phyloP scores from a whole-genome alignment of 2,797 vertebrate genomes.

The Zalophus californianus region DNA sequence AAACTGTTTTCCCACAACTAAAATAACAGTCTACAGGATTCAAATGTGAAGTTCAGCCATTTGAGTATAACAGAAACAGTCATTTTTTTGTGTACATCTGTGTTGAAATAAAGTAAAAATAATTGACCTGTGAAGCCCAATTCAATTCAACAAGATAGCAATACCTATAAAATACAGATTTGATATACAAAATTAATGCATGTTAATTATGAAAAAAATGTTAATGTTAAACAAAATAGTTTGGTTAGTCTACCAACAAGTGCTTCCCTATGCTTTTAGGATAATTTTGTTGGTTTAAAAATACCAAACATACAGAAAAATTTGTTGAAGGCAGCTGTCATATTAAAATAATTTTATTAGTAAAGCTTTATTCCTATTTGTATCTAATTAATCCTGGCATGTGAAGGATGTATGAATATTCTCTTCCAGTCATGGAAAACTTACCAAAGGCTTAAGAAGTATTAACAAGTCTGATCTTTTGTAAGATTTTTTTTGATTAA shows the following conservation, averaged over 20 bases:
- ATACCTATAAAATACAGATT: constrained; percentile 60
- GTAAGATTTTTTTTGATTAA: background rate
- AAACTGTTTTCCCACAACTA: constrained; percentile 62
- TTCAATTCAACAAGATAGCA: constrained; percentile 71
- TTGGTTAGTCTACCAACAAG: constrained; percentile 1
- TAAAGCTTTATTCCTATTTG: background rate
- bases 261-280: background rate
- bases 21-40: constrained; percentile 42
- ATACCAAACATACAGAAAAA: background rate
- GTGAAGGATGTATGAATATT: background rate
- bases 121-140: constrained; percentile 69
- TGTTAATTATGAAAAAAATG: constrained; percentile 74
- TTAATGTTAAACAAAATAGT: constrained; percentile 75
- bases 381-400: background rate
- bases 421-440: background rate
- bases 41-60: constrained; percentile 52
- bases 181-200: constrained; percentile 56
- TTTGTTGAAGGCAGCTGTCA: background rate
- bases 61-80: constrained; percentile 45
- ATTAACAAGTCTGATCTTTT: background rate
- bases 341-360: background rate
- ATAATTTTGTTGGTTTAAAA: constrained; percentile 6
- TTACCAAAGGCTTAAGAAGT: background rate
- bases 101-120: constrained; percentile 74
- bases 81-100: constrained; percentile 2